Evolutionary conservation across 1,140 invertebrate species (phyloP), one percentile per base, ranked within the genome.

Genomic region (Heliconius congener): DNA sequence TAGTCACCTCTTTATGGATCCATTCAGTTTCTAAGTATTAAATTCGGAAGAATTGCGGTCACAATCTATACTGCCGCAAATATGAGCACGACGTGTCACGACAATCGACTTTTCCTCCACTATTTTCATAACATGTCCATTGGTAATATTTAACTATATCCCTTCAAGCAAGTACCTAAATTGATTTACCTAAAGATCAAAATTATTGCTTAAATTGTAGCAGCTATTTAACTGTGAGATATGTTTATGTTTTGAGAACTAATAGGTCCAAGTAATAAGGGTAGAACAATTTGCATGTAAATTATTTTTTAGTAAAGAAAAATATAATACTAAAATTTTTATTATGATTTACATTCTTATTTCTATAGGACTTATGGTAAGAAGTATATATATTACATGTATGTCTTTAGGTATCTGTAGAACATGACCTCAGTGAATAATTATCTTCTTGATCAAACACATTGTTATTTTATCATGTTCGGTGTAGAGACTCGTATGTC

Each of bases 31-130:
- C 39, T 72, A 30, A 77, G 70, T 71, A 77, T 27, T 55, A 19
- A 77, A 55, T 77, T 19, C 27, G 50, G 46, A 72, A 77, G 76
- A 77, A 72, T 77, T 77, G 76, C 70, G 76, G 76, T 77, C 76
- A 37, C 46, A 71, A 77, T 50, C 27, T 27, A 66, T 23, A 16
- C 27, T 66, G 70, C 76, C 70, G 50, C 50, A 77, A 77, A 72
- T 70, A 42, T 72, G 37, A 72, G 30, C 8, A 72, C 71, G 23
- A 39, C 71, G 37, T 39, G 34, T 72, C 71, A 39, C 71, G 71
- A 72, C 71, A 72, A 72, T 66, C 60, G 60, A 72, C 34, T 72
- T 72, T 71, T 72, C 71, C 34, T 39, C 71, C 30, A 16, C 19
- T 42, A 39, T 72, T 37, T 42, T 72, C 71, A 72, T 72, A 66